These are phyloP conservation scores for Podabrus alpinus DNA, from an alignment of 2,888 invertebrate genomes.

Conservation along the genomic window DNA sequence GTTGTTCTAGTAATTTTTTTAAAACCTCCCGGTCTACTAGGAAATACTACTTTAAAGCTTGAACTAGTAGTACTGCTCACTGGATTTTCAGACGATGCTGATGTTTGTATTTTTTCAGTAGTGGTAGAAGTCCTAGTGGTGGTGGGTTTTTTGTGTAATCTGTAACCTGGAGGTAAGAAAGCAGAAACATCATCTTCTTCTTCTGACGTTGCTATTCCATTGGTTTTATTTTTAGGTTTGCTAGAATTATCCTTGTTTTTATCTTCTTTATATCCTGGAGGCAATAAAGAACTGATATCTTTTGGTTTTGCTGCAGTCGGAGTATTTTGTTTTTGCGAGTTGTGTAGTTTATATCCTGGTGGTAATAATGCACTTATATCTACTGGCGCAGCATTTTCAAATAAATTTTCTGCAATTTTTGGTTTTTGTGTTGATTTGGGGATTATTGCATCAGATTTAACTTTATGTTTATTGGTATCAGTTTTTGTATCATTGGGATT, in stretches of 20 bases:
- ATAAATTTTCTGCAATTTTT: constrained; percentile 17
- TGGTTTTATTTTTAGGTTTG: constrained; percentile 8
- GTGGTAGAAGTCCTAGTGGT: constrained; percentile 11
- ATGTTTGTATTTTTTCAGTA: constrained; percentile 25
- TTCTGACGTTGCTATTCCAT: constrained; percentile 35
- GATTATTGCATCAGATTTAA: constrained; percentile 40
- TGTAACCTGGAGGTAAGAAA: constrained; percentile 71
- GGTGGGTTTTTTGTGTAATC: constrained; percentile 42
- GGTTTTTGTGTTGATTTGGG: constrained; percentile 34
- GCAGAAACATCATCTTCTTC: constrained; percentile 63
- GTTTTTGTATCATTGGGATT: constrained; percentile 35
- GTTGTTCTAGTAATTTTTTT: constrained; percentile 64
- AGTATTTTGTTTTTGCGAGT: constrained; percentile 18
- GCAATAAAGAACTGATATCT: constrained; percentile 56
- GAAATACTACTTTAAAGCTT: constrained; percentile 74
- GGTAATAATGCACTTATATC: constrained; percentile 67
- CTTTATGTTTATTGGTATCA: constrained; percentile 24
- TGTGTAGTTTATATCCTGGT: constrained; percentile 61
- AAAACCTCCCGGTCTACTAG: constrained; percentile 70
- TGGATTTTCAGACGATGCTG: constrained; percentile 30
- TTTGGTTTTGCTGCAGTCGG: constrained; percentile 40
- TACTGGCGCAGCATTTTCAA: constrained; percentile 42
- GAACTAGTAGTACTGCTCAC: constrained; percentile 52
- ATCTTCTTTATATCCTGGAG: constrained; percentile 54
- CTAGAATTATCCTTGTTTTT: constrained; percentile 19